Evolutionary conservation across 2,797 vertebrate genomes (phyloP).

Genomic region (Pristis pectinata): DNA sequence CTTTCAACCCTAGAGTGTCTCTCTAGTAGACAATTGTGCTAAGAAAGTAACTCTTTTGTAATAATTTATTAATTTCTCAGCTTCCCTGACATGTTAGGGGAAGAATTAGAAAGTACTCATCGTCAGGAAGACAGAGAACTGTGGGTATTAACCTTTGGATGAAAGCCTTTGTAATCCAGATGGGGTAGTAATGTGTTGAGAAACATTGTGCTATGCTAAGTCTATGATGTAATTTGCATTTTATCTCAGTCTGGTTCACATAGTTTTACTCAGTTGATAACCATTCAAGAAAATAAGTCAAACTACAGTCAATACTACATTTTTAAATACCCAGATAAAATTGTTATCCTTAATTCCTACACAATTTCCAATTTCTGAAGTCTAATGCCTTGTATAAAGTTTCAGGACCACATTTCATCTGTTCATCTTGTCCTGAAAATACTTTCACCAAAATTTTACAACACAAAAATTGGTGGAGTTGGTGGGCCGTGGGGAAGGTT

Average conservation of each 20-base stretch:
- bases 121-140: not conserved
- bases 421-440: not conserved
- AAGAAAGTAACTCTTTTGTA: not conserved
- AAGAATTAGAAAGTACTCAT: not conserved
- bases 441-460: not conserved
- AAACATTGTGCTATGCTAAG: not conserved
- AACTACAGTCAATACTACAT: not conserved
- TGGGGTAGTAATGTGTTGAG: not conserved
- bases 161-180: not conserved
- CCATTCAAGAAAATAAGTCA: not conserved
- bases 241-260: conserved; percentile 5
- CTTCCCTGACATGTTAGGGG: not conserved
- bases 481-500: not conserved
- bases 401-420: not conserved
- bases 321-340: not conserved
- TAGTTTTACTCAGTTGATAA: not conserved
- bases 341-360: not conserved
- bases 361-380: not conserved
- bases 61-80: not conserved
- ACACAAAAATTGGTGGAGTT: not conserved
- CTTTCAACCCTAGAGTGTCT: not conserved
- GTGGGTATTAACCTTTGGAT: not conserved
- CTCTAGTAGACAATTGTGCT: not conserved
- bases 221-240: not conserved
- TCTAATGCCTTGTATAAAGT: not conserved